Evolutionary conservation across 2,113 vertebrate species (phyloP).

Genomic region (Elephas maximus): DNA sequence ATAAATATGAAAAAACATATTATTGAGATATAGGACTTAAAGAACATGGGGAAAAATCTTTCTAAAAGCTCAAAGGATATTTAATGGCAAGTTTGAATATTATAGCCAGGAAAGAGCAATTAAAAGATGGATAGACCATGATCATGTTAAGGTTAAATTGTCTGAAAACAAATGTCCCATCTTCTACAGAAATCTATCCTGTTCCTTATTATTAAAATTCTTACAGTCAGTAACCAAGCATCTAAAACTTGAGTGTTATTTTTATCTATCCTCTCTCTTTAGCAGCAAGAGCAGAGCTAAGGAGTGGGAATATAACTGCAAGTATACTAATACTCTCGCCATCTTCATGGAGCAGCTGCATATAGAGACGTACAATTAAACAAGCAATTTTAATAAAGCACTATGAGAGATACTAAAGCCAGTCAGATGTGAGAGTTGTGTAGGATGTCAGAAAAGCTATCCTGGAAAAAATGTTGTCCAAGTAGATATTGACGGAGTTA

Average conservation of each 20-base stretch:
- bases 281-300: not conserved
- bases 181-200: slow-evolving; percentile 21
- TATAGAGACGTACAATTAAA: not conserved
- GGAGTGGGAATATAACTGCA: slow-evolving; percentile 11
- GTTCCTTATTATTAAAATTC: slow-evolving; percentile 23
- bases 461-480: not conserved
- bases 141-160: not conserved
- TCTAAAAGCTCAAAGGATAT: slow-evolving; percentile 26
- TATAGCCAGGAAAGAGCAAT: not conserved
- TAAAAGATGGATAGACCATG: not conserved
- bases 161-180: not conserved
- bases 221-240: not conserved
- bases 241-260: not conserved
- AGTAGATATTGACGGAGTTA: not conserved
- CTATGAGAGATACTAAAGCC: slow-evolving; percentile 38
- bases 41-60: slow-evolving; percentile 17
- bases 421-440: not conserved
- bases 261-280: slow-evolving; percentile 32
- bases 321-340: not conserved
- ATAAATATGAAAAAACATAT: slow-evolving; percentile 34
- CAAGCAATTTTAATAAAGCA: not conserved
- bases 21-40: not conserved
- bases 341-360: not conserved
- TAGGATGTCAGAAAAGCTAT: slow-evolving; percentile 27
- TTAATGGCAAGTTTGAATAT: not conserved